phyloP scores from a whole-genome alignment of 2,113 vertebrate species.

The Cyanocitta stelleri region DNA sequence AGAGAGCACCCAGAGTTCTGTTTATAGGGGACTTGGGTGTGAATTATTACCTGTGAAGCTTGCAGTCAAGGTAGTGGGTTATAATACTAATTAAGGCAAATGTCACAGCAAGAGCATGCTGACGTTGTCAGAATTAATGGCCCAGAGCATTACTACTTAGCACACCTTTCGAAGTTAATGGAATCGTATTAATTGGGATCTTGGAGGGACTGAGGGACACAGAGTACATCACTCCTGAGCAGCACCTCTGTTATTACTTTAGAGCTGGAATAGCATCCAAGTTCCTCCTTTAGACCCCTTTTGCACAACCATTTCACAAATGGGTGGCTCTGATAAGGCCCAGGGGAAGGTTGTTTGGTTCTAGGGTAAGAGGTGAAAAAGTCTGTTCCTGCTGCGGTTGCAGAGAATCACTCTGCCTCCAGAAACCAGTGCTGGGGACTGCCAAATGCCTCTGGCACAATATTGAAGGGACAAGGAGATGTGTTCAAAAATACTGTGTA shows the following conservation, averaged over 20 bases:
- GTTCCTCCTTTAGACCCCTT: not conserved
- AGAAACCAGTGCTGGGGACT: not conserved
- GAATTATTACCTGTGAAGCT: slow-evolving; percentile 51
- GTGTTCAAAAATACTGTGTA: not conserved
- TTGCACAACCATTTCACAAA: slow-evolving; percentile 34
- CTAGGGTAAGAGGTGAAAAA: slow-evolving; percentile 7
- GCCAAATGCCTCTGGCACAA: not conserved
- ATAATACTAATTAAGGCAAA: slow-evolving; percentile 61
- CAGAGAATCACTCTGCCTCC: not conserved
- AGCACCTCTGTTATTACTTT: slow-evolving; percentile 46
- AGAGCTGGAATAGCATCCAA: slow-evolving; percentile 22
- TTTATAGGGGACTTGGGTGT: slow-evolving; percentile 12
- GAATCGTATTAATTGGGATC: slow-evolving; percentile 65
- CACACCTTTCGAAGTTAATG: slow-evolving; percentile 67
- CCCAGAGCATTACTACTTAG: slow-evolving; percentile 59
- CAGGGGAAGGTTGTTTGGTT: not conserved
- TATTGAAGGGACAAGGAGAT: not conserved
- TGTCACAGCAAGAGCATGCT: slow-evolving; percentile 63
- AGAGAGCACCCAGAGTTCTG: not conserved
- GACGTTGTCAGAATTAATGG: slow-evolving; percentile 68
- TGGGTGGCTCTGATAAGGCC: not conserved
- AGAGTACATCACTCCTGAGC: slow-evolving; percentile 38
- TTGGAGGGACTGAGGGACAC: slow-evolving; percentile 38
- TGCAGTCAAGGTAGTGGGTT: slow-evolving; percentile 49
- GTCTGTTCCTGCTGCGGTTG: not conserved